These are phyloP conservation scores for Lycocorax pyrrhopterus DNA, from an alignment of 2,113 vertebrate species.

Conservation along the genomic window DNA sequence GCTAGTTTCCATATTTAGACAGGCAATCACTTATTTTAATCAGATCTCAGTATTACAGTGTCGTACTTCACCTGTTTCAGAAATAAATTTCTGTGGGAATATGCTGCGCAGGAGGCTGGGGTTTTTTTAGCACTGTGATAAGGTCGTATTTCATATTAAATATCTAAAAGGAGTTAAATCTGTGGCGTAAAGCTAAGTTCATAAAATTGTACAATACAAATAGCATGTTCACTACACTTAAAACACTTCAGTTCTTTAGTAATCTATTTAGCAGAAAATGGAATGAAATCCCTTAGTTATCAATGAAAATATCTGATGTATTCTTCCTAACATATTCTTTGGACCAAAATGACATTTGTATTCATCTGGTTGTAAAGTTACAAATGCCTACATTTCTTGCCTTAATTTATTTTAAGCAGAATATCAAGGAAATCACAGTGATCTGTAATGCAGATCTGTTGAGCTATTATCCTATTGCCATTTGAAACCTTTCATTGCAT, in stretches of 20 bases:
- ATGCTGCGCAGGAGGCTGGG: neutral
- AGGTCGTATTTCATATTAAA: neutral
- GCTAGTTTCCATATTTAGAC: constrained; percentile 1
- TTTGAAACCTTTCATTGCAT: constrained; percentile 34
- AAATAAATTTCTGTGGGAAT: constrained; percentile 25
- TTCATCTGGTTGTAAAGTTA: neutral
- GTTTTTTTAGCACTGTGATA: neutral
- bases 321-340: constrained; percentile 19
- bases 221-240: neutral
- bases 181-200: neutral
- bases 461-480: neutral
- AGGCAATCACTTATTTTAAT: constrained; percentile 34
- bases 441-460: neutral
- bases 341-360: neutral
- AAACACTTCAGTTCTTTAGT: neutral
- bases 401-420: constrained; percentile 7
- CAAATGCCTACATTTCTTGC: constrained; percentile 7
- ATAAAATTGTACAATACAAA: neutral
- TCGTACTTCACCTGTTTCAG: neutral
- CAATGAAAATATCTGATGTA: neutral
- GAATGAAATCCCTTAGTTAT: neutral
- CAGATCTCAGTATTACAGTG: neutral
- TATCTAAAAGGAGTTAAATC: neutral
- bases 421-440: neutral
- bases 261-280: neutral